Percentiles rank a stretch among this genome's conserved stretches.
phyloP scores from a whole-genome alignment of 2,113 vertebrate species.

The Propithecus coquereli region DNA sequence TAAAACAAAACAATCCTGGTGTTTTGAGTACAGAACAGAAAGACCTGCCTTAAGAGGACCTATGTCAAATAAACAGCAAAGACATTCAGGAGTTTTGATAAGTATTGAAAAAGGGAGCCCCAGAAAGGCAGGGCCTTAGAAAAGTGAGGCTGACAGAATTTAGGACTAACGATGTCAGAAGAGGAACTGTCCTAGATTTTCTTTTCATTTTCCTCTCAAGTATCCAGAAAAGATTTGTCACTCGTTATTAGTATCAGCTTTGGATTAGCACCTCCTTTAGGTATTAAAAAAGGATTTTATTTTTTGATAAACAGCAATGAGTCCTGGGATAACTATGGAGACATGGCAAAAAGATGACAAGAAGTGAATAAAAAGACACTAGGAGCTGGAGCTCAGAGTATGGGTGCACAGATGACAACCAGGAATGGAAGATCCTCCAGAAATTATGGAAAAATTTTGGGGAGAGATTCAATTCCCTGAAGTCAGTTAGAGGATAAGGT shows the following conservation, averaged over 20 bases:
- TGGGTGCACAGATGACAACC: background rate
- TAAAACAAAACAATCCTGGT: background rate
- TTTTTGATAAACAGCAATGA: background rate
- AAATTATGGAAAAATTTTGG: background rate
- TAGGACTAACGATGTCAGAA: background rate
- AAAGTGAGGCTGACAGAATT: background rate
- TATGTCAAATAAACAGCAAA: background rate
- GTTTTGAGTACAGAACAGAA: background rate
- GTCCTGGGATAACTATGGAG: background rate
- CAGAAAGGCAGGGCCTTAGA: background rate
- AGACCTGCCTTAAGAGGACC: background rate
- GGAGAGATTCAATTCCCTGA: background rate
- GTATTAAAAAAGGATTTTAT: background rate
- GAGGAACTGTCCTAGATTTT: background rate
- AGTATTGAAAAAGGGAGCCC: background rate
- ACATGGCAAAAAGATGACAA: background rate
- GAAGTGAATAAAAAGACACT: background rate
- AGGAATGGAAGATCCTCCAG: background rate
- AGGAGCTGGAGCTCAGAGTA: background rate
- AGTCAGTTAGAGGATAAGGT: background rate
- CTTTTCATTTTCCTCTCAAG: background rate
- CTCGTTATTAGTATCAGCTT: background rate
- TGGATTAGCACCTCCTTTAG: background rate
- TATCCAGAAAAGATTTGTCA: background rate
- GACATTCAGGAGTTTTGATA: background rate